Percentiles rank a stretch among this genome's conserved stretches.
phyloP scores from a whole-genome alignment of 1,140 invertebrate genomes.

The Mylabris phalerata region DNA sequence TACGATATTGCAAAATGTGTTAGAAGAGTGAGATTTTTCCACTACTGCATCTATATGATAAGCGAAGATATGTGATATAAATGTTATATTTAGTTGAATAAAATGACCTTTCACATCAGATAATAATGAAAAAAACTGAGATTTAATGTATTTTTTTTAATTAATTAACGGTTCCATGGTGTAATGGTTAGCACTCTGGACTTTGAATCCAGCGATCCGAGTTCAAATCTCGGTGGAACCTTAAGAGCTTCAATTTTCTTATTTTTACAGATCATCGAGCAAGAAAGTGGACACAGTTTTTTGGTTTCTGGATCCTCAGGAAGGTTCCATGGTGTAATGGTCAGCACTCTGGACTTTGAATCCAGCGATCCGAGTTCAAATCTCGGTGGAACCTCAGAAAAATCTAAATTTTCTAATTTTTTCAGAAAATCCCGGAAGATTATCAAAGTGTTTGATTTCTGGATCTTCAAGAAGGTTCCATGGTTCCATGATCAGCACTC shows the following conservation, averaged over 20 bases:
- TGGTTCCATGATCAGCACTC: conserved; percentile 41
- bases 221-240: conserved; percentile 42
- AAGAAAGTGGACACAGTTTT: too few relatives aligned
- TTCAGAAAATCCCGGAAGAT: background rate
- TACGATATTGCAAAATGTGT: too few relatives aligned
- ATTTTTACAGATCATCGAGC: too few relatives aligned
- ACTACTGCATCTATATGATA: too few relatives aligned
- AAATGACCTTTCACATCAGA: too few relatives aligned
- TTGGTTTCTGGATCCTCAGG: background rate
- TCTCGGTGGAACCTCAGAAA: conserved; percentile 31
- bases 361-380: conserved; percentile 38
- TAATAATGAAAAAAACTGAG: too few relatives aligned
- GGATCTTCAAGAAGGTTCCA: conserved; percentile 25
- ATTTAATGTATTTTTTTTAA: too few relatives aligned
- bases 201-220: conserved; percentile 42
- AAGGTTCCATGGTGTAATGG: conserved; percentile 34
- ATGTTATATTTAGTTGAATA: too few relatives aligned
- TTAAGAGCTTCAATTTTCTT: background rate
- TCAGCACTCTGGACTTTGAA: conserved; percentile 37
- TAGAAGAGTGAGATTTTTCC: too few relatives aligned
- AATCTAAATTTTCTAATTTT: too few relatives aligned
- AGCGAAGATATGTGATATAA: too few relatives aligned
- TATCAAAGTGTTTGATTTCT: background rate
- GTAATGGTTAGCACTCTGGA: conserved; percentile 42
- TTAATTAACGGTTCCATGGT: conserved; percentile 33